phyloP scores from a whole-genome alignment of 2,797 vertebrate genomes.

The Schizopygopsis malacanthus region DNA sequence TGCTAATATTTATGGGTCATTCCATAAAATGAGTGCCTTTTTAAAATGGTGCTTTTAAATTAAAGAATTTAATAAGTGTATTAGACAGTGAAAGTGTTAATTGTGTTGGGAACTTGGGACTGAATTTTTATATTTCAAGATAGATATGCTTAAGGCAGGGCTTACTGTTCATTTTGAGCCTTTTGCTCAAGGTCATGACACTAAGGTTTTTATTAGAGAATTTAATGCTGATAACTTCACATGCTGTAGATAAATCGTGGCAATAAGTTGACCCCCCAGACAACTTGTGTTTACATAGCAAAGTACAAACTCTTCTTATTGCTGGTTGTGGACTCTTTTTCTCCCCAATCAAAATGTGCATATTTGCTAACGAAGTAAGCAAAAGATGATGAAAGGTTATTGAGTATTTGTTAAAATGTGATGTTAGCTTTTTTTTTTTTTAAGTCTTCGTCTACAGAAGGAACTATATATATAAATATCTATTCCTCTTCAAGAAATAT shows the following conservation, averaged over 20 bases:
- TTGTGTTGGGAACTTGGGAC: not conserved
- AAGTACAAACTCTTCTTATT: not conserved
- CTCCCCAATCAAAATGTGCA: not conserved
- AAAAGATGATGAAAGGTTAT: not conserved
- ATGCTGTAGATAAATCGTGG: not conserved
- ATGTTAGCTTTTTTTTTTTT: not conserved
- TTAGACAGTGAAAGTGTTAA: not conserved
- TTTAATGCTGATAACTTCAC: not conserved
- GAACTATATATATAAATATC: not conserved
- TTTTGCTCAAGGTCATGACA: not conserved
- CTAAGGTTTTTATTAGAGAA: not conserved
- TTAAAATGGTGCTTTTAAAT: conserved; percentile 1
- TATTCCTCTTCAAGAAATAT: not conserved
- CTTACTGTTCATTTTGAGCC: not conserved
- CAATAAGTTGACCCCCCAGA: too few species aligned
- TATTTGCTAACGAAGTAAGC: not conserved
- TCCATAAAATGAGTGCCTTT: not conserved
- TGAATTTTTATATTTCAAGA: not conserved
- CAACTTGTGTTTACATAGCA: not conserved
- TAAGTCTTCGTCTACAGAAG: not conserved
- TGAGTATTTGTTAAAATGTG: not conserved
- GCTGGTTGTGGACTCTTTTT: not conserved
- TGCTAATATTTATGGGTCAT: not conserved
- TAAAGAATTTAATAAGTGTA: not conserved
- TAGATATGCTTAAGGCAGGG: not conserved